Conservation (phyloP, 2,797 vertebrate species). For the Gallinago solitaria region DNA sequence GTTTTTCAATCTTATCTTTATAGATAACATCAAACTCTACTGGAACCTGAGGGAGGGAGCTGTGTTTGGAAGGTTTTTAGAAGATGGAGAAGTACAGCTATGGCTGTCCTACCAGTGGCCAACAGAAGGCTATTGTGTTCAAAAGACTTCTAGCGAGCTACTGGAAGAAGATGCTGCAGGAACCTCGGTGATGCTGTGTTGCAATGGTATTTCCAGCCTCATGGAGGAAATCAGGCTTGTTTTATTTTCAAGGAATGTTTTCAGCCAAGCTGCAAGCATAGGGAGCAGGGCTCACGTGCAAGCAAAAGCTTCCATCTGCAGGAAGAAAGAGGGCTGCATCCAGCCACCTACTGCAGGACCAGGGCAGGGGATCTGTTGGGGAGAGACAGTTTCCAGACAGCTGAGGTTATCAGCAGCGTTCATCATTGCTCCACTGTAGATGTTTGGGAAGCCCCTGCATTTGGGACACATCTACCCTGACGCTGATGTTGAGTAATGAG, state of each 20-base stretch:
- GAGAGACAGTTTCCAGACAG: not conserved
- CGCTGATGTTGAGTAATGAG: not conserved
- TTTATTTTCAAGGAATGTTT: not conserved
- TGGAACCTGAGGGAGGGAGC: not conserved
- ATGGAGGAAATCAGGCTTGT: not conserved
- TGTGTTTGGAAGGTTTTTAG: not conserved
- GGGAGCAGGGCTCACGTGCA: fast-evolving
- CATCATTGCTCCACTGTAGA: not conserved
- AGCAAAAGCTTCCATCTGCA: not conserved
- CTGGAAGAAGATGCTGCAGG: not conserved
- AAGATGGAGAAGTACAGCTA: not conserved
- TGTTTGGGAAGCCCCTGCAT: not conserved
- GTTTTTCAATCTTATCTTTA: not conserved
- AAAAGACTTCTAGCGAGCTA: not conserved
- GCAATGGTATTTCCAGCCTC: not conserved
- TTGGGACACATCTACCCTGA: not conserved
- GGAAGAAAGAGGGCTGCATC: not conserved
- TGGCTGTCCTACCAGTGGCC: not conserved
- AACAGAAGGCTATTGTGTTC: no score
- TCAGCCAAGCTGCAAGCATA: not conserved
- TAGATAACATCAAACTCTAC: not conserved
- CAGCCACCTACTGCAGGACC: not conserved
- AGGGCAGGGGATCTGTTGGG: not conserved
- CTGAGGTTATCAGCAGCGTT: not conserved
- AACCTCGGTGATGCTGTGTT: not conserved